Base-by-base conservation (phyloP, 1,140 invertebrate species). In the Hylyphantes graminicola region DNA sequence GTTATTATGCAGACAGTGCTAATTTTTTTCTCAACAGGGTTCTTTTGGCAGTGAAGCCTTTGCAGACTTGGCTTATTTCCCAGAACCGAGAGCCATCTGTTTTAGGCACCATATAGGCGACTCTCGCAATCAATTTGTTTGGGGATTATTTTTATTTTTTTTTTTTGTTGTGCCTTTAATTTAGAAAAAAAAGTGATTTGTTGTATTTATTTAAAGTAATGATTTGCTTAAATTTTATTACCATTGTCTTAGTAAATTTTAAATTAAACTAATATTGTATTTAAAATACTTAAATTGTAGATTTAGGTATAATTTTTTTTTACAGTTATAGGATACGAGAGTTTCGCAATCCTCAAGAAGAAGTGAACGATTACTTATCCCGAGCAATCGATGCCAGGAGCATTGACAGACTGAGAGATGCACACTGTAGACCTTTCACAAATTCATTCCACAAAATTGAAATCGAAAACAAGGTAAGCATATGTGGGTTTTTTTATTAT, bases 351-450 rank as follows among this genome's bases (percentile, higher is more conserved):
- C 94, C 95, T 0, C 94, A 96, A 86, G 96, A 97, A 85, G 96
- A 97, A 90, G 96, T 98, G 0, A 97, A 97, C 88, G 96, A 98
- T 86, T 98, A 98, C 89, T 91, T 98, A 55, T 95, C 96, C 91
- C 93, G 94, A 72, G 96, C 96, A 1, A 98, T 98, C 83, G 96
- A 98, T 90, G 96, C 96, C 0, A 92, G 96, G n/a, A 96, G 95
- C 88, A 96, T 97, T 70, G 96, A 98, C 90, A 92, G 94, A 73
- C 91, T 97, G 11, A 92, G 95, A 55, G 92, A 93, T 0, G 95
- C 97, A 86, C 95, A 97, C 89, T 97, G 96, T 87, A 93, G 70
- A 15, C 92, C 93, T 0, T 92, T 96, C 88, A 92, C 96, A 15
- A 92, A 97, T 9, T 95, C 93, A 81, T 97, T 97, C 90, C 92